Base-by-base conservation (phyloP, 2,113 vertebrate species). In the Ahaetulla prasina region DNA sequence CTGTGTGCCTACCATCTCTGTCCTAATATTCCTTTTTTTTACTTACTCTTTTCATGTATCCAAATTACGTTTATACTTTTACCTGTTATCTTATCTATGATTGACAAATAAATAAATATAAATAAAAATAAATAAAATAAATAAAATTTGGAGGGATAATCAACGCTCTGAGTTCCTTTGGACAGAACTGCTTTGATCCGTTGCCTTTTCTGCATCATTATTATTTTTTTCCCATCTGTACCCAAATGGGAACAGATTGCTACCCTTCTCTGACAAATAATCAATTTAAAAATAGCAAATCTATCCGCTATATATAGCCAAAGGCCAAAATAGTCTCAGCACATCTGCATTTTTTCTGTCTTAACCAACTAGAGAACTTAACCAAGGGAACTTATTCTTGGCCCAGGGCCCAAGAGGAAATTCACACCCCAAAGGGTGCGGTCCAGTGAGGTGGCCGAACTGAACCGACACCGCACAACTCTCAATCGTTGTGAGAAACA, bases 261-360 rank as follows among this genome's bases (percentile, higher is more conserved):
- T 50, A 3, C 18, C 23, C 53, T 89, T 54, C 87, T 87, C 60
- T 85, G 55, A 52, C 74, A 89, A 93, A 93, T 74, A 91, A 91
- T 91, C 74, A 86, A 63, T 23, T n/a, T 68, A 68, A 91, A 93
- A 93, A 91, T 91, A 91, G 74, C 54, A 16, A 47, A 53, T 35
- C 4, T 23, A 35, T 63, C 5, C 20, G 68, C 90, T 89, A 91
- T 91, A 89, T 91, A 74, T 86, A 89, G 87, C 27, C 20, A 90
- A 91, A 86, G 49, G 47, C 68, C 90, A 63, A 47, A 89, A 22
- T 23, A 45, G 45, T n/a, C 39, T 74, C 87, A 86, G 74, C 35
- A 35, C 39, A 89, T 87, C 74, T 63, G 87, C 74, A 89, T 93
- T 91, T 74, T 89, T 90, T 54, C 57, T 90, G 35, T 68, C 87